Base-by-base conservation (phyloP, 2,797 vertebrate species). In the Microctenopoma steveboyesi region DNA sequence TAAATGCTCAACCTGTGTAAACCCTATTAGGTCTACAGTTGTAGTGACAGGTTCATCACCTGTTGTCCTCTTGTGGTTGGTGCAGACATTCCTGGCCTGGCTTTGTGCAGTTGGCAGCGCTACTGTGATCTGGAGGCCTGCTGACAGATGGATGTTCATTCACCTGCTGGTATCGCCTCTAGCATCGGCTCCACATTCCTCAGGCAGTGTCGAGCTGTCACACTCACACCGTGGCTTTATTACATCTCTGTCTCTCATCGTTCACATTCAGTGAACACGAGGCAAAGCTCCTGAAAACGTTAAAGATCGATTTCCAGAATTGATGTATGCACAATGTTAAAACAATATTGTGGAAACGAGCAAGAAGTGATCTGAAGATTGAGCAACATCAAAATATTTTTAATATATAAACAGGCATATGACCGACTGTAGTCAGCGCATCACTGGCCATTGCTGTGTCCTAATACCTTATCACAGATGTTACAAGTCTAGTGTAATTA, bases 121-220 rank as follows among this genome's bases (percentile, higher is more conserved):
- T 42, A 59, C 87, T 89, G 80, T 87, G 88, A 91, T 92, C 86
- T 82, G 76, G 72, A 78, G 60, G 50, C 49, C 68, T 56, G 86
- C 76, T 91, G 91, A 93, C 77, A 91, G 92, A 92, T 27, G 47
- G 75, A 79, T 61, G 49, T 85, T 87, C 88, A 84, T 87, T 89
- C 86, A 90, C 88, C 91, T 92, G 88, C 81, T 75, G 75, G 62
- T 87, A 89, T 88, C 81, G 60, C 82, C 79, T 66, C 61, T 43
- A 51, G 86, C 89, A 88, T 88, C 82, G 27, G 47, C 62, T 78
- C 70, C 79, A 75, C 89, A 93, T 93, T 92, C 92, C 82, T 82
- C 69, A 28, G 68, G 56, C 75, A 15, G 82, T 30, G 68, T 81
- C 78, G 65, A 55, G 72, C 76, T 81, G 82, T 82, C 75, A 73